A percentile compares a stretch with the other conserved stretches of the same genome.
Conservation (phyloP, 2,113 vertebrate genomes). For the Prunella himalayana region DNA sequence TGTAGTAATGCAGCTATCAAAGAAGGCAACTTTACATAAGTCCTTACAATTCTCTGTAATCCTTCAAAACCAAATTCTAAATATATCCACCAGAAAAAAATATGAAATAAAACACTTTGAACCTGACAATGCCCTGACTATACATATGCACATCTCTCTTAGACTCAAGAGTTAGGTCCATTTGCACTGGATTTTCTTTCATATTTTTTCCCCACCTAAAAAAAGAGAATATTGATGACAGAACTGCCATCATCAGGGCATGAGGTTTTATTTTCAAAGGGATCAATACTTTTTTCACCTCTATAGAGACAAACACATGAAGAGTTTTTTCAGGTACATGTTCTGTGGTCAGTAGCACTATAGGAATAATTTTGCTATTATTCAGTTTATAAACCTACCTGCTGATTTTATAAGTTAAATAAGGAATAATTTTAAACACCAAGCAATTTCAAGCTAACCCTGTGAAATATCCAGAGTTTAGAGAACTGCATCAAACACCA, state of each 20-base stretch:
- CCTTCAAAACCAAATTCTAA: background rate
- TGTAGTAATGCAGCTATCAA: background rate
- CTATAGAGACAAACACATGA: background rate
- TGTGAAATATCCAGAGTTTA: background rate
- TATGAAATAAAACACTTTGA: background rate
- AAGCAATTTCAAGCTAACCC: background rate
- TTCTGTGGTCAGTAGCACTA: background rate
- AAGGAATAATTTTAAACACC: background rate
- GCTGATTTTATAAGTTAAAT: background rate
- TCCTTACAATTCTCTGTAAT: background rate
- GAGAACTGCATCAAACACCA: background rate
- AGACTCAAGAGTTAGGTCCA: background rate
- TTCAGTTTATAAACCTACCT: background rate
- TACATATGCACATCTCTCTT: background rate
- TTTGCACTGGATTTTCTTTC: background rate
- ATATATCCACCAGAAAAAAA: background rate
- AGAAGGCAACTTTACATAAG: background rate
- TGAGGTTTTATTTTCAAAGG: background rate
- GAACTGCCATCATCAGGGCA: background rate
- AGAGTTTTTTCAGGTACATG: background rate
- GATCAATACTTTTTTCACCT: background rate
- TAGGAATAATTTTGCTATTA: background rate
- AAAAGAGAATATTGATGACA: background rate
- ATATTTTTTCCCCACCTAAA: background rate
- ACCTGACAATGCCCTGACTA: background rate